A percentile compares a stretch with the other conserved stretches of the same genome.
Conservation (phyloP, 2,113 vertebrate genomes). For the Solea senegalensis region DNA sequence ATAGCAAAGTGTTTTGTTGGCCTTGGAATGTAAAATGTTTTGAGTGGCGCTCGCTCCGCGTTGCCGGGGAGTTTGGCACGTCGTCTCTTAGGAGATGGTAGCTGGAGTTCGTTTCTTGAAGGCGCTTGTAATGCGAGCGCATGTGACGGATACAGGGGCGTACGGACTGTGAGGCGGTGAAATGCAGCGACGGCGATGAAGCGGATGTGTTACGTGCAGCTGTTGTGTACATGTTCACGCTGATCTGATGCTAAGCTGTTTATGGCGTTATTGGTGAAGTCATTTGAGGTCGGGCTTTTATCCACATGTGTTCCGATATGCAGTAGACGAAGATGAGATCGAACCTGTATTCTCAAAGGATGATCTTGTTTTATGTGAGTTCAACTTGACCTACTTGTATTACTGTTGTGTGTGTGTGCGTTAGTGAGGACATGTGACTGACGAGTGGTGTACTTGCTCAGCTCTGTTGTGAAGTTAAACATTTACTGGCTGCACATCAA, state of each 20-base stretch:
- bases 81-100: conserved; percentile 6
- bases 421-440: conserved; percentile 21
- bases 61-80: conserved; percentile 7
- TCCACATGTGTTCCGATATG: conserved; percentile 6
- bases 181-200: background rate
- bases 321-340: too few relatives aligned
- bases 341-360: too few relatives aligned
- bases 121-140: background rate
- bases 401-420: background rate
- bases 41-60: background rate
- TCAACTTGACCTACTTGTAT: background rate
- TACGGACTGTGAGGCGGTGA: background rate
- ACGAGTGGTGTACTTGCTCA: conserved; percentile 39
- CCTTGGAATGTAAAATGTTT: conserved; percentile 61
- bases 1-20: conserved; percentile 45
- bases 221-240: conserved; percentile 28
- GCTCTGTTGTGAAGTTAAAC: conserved; percentile 37
- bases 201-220: conserved; percentile 9
- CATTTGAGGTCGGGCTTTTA: background rate
- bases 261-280: conserved; percentile 16
- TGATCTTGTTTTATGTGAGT: too few relatives aligned
- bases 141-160: background rate
- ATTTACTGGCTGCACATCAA: conserved; percentile 72
- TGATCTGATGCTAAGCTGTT: conserved; percentile 12
- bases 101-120: conserved; percentile 7